Evolutionary conservation across 2,797 vertebrate species (phyloP).

Genomic region (Melopsittacus undulatus): DNA sequence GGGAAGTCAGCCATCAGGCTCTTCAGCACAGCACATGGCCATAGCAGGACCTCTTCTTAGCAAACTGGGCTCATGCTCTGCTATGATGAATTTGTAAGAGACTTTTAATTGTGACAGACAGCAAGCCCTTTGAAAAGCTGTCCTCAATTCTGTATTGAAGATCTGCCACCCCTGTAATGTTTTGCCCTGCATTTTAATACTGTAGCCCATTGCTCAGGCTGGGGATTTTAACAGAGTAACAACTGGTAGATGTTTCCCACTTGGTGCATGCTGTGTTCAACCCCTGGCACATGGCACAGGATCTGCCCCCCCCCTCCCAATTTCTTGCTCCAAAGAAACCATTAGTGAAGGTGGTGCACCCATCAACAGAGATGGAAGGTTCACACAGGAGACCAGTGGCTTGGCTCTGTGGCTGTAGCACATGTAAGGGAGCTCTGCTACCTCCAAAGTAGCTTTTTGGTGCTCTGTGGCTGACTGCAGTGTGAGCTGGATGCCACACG

Average conservation of each 20-base stretch:
- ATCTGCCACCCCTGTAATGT: not conserved
- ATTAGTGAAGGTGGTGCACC: accelerated
- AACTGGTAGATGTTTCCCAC: accelerated
- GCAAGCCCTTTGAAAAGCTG: not conserved
- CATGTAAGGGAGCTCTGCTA: not conserved
- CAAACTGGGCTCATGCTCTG: not conserved
- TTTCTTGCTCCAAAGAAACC: not conserved
- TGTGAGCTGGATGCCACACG: accelerated
- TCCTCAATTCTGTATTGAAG: accelerated
- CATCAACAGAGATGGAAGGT: too few species aligned
- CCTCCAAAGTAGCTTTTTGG: not conserved
- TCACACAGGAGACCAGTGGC: accelerated
- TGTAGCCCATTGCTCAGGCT: not conserved
- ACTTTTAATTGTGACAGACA: not conserved
- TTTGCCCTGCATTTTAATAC: not conserved
- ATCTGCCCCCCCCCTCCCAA: not conserved
- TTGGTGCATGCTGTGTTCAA: accelerated
- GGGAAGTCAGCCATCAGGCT: accelerated
- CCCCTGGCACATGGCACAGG: accelerated
- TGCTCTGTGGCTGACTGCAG: not conserved
- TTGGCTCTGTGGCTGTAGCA: not conserved
- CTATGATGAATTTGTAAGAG: not conserved
- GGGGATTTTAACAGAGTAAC: not conserved
- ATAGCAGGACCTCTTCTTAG: not conserved
- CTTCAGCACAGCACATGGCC: accelerated